Conservation (phyloP, 2,888 invertebrate species). For the Pristionchus fissidentatus region DNA sequence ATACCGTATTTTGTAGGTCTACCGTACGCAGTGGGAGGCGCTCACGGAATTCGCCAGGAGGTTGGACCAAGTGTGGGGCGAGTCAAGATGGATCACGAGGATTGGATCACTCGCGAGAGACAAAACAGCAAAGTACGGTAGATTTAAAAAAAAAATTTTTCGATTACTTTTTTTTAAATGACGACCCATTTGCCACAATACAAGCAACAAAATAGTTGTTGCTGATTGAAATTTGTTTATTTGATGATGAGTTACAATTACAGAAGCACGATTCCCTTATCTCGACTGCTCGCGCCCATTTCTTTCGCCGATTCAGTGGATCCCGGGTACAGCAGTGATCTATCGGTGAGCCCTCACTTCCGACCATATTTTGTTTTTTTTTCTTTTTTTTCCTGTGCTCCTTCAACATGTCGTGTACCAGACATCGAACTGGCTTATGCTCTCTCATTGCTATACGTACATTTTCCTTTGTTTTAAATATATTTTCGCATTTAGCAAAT, state of each 20-base stretch:
- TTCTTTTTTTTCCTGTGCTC: too few relatives aligned
- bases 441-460: too few relatives aligned
- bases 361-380: not conserved
- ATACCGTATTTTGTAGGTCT: slow-evolving; percentile 53
- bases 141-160: not conserved
- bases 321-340: slow-evolving; percentile 20
- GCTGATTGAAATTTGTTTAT: too few relatives aligned
- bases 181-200: not conserved
- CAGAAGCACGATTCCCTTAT: slow-evolving; percentile 45
- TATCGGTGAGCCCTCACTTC: not conserved
- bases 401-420: too few relatives aligned
- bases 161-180: not conserved
- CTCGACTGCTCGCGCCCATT: slow-evolving; percentile 40
- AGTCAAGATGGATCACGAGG: slow-evolving; percentile 95
- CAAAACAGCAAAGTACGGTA: slow-evolving; percentile 77
- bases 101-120: slow-evolving; percentile 94
- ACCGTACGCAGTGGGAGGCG: slow-evolving; percentile 65
- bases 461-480: too few relatives aligned
- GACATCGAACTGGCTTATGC: too few relatives aligned
- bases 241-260: not conserved
- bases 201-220: not conserved
- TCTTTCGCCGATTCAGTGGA: not conserved
- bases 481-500: too few relatives aligned
- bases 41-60: slow-evolving; percentile 88
- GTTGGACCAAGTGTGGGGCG: slow-evolving; percentile 92